Conservation (phyloP, 2,888 invertebrate genomes). For the Fissipunctia ypsillon region DNA sequence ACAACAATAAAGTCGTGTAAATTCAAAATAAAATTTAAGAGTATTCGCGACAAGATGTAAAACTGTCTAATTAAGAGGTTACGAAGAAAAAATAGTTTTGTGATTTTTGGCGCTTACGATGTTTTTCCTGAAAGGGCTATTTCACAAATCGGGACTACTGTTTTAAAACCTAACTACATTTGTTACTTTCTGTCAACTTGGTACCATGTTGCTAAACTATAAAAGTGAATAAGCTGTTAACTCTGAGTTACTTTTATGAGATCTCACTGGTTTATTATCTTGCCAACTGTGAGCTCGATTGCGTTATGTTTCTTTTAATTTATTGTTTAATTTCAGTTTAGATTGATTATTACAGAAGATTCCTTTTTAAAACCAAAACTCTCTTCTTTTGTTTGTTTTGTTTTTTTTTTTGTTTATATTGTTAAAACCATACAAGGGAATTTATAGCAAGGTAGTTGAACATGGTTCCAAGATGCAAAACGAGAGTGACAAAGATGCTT, state of each 20-base stretch:
- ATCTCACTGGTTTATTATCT: conserved; percentile 33
- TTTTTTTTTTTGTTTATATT: too few relatives aligned
- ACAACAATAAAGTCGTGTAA: too few relatives aligned
- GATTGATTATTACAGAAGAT: background rate
- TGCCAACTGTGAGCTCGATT: conserved; percentile 15
- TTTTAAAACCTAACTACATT: background rate
- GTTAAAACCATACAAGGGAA: background rate
- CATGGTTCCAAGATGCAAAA: background rate
- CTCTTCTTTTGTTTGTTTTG: too few relatives aligned
- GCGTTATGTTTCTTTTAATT: background rate
- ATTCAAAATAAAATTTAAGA: too few relatives aligned
- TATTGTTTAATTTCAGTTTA: background rate
- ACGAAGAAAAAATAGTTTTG: too few relatives aligned
- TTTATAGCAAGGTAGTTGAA: background rate
- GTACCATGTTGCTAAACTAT: conserved; percentile 33
- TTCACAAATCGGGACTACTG: background rate
- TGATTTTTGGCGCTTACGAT: too few relatives aligned
- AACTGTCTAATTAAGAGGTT: too few relatives aligned
- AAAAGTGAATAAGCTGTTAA: conserved; percentile 20
- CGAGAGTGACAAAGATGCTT: background rate
- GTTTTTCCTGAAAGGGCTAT: too few relatives aligned
- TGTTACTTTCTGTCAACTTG: background rate
- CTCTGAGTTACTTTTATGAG: conserved; percentile 13
- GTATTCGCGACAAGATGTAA: too few relatives aligned
- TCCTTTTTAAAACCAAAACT: too few relatives aligned